Conservation (phyloP, 2,888 invertebrate genomes). For the Tuta absoluta region DNA sequence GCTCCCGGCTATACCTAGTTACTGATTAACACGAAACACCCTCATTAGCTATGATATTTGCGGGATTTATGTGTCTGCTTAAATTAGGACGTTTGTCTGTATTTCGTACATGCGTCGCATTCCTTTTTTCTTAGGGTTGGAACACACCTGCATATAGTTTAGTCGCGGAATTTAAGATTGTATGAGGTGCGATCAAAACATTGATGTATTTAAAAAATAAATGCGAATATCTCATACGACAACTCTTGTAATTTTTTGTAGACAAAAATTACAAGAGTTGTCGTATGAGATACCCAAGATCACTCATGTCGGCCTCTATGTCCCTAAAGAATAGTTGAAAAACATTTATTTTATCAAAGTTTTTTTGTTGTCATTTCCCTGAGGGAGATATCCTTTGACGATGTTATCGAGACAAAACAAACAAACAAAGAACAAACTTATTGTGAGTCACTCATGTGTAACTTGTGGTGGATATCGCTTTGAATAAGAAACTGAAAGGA, state of each 20-base stretch:
- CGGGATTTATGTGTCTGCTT: neutral
- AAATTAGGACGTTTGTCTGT: neutral
- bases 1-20: conserved; percentile 44
- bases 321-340: neutral
- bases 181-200: too few species aligned
- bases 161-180: too few species aligned
- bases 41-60: neutral
- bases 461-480: neutral
- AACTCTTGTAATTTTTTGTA: too few species aligned
- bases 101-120: neutral
- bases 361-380: conserved; percentile 57
- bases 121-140: too few species aligned
- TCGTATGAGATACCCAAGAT: too few species aligned
- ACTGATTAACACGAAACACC: conserved; percentile 24
- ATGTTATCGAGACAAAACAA: conserved; percentile 59
- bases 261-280: too few species aligned
- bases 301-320: neutral
- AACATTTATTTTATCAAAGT: conserved; percentile 60
- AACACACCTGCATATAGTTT: too few species aligned
- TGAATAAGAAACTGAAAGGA: neutral
- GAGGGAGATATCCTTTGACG: conserved; percentile 54
- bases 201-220: too few species aligned
- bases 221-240: too few species aligned
- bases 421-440: conserved; percentile 40
- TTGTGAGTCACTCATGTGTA: too few species aligned